Percentiles rank a stretch among this genome's conserved stretches.
Evolutionary conservation across 2,113 vertebrate genomes (phyloP).

Genomic region (Ellobius talpinus): DNA sequence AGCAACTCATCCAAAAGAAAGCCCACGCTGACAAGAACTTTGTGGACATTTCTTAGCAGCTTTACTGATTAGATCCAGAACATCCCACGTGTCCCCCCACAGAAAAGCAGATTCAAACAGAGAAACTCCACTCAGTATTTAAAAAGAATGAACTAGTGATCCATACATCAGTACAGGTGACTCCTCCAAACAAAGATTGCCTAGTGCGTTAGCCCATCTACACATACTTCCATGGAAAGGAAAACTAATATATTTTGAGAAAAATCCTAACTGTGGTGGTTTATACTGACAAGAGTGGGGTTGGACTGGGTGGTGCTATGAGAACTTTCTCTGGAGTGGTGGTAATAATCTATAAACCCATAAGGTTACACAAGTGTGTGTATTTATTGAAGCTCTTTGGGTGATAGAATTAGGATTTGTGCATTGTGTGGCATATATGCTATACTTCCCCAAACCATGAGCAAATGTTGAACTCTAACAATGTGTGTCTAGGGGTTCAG

Average conservation of each 20-base stretch:
- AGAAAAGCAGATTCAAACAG: neutral
- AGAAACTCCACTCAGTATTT: neutral
- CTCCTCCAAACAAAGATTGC: neutral
- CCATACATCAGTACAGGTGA: neutral
- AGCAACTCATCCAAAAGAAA: constrained; percentile 15
- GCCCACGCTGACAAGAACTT: neutral
- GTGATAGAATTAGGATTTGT: constrained; percentile 6
- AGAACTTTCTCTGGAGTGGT: neutral
- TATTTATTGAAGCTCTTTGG: constrained; percentile 26
- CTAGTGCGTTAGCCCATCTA: neutral
- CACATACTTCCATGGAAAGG: neutral
- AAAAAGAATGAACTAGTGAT: neutral
- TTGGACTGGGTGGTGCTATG: neutral
- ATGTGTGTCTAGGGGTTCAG: neutral
- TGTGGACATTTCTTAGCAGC: neutral
- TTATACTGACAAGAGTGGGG: neutral
- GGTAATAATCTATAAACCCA: neutral
- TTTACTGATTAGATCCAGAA: neutral
- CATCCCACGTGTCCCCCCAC: neutral
- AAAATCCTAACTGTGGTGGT: neutral
- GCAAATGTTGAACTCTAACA: constrained; percentile 41
- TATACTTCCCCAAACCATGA: constrained; percentile 29
- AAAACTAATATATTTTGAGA: neutral
- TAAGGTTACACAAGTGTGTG: neutral
- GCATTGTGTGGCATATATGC: neutral